Percentiles rank a stretch among this genome's conserved stretches.
phyloP scores from a whole-genome alignment of 2,888 invertebrate genomes.

The Podotricha telesiphe region DNA sequence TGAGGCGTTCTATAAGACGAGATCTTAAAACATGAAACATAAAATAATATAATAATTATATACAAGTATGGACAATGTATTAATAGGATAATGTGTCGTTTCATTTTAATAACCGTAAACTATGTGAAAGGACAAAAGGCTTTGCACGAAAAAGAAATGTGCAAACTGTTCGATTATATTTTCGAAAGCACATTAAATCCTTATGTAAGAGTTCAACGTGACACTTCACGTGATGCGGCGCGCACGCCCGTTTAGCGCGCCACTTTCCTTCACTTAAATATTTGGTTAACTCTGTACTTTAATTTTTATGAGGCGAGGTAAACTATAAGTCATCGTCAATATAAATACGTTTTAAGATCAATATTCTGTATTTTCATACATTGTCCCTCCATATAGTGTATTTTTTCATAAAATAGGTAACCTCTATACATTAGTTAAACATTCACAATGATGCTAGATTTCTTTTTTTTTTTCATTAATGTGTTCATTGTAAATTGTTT shows the following conservation, averaged over 20 bases:
- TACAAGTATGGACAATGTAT: not conserved
- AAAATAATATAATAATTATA: not conserved
- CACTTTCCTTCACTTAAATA: conserved; percentile 77
- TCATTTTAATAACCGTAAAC: not conserved
- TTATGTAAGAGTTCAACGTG: conserved; percentile 84
- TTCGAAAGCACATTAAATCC: conserved; percentile 79
- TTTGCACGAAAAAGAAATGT: conserved; percentile 68
- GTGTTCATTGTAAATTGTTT: not conserved
- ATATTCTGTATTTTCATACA: no score
- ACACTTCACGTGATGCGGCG: conserved; percentile 70
- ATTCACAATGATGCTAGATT: not conserved
- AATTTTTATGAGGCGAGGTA: conserved; percentile 33
- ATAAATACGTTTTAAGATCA: not conserved
- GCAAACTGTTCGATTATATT: conserved; percentile 73
- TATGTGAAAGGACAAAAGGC: conserved; percentile 51
- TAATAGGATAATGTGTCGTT: not conserved
- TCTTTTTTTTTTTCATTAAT: not conserved
- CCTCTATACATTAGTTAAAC: not conserved
- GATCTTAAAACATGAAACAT: conserved; percentile 44
- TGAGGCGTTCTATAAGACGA: conserved; percentile 58
- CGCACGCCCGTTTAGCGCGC: conserved; percentile 70
- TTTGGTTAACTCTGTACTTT: conserved; percentile 64
- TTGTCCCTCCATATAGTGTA: not conserved
- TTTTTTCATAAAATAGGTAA: no score
- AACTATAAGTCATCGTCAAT: not conserved